Evolutionary conservation across 2,888 invertebrate genomes (phyloP), one percentile per base, ranked within the genome.

Genomic region (Parnassius mnemosyne): DNA sequence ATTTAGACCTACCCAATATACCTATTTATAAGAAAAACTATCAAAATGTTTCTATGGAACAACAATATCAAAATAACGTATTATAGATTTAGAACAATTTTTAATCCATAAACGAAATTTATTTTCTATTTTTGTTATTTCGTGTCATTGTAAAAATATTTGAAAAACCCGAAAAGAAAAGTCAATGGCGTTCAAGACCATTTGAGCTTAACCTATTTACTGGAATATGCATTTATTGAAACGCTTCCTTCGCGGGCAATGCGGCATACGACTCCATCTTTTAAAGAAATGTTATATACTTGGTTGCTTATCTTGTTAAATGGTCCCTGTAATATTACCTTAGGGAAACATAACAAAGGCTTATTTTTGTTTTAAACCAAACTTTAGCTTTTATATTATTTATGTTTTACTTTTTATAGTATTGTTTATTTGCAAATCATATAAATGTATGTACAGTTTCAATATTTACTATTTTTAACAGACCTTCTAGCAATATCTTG

Each of bases 161-260:
- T 20, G 25, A 44, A 55, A 25, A 46, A 10, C 7, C 7, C 25
- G 11, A 46, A 55, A 25, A 46, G 44, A 25, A 55, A 54, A 54
- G 43, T 44, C 25, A 55, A 55, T 46, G 55, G 44, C 55, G 55
- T 53, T 58, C 34, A 10, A 44, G 44, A 13, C 52, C 34, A 34
- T 53, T 58, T 53, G 44, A 13, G 34, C 20, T 43, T 58, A 52
- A 52, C 44, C 20, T 53, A 51, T 25, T 52, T 58, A 52, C 20
- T 43, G 20, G 43, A 51, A 43, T 20, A 44, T 52, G 44, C 20
- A 51, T 51, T 57, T 51, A 20, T 53, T n/a, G 13, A 44, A 53
- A 10, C 34, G 25, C 46, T 57, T 11, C 58, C 58, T 52, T 20
- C 10, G 25, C 43, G 7, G 25, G 44, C 44, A 52, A 20, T 11